Conservation (phyloP, 2,888 invertebrate genomes). For the Psococerastis gibbosa region DNA sequence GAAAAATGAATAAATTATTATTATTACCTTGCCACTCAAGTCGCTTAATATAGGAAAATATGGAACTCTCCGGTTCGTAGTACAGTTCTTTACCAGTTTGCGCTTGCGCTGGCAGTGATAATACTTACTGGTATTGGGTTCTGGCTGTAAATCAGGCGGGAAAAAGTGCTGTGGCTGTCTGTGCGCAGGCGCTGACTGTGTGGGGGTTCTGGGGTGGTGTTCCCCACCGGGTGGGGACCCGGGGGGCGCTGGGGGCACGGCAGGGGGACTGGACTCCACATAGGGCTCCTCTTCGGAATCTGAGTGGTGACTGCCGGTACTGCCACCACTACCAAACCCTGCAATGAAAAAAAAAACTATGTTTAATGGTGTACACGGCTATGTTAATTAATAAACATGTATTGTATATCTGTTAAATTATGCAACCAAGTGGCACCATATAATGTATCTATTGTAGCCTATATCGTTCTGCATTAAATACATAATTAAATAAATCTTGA, state of each 20-base stretch:
- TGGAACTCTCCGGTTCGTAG: neutral
- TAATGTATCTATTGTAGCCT: too few species aligned
- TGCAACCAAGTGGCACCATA: too few species aligned
- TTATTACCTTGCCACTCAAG: too few species aligned
- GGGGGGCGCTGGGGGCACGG: slow-evolving; percentile 21
- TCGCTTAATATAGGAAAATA: neutral
- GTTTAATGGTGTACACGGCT: too few species aligned
- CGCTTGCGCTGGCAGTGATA: too few species aligned
- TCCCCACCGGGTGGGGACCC: slow-evolving; percentile 21
- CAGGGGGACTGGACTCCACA: slow-evolving; percentile 21
- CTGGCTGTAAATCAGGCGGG: slow-evolving; percentile 53
- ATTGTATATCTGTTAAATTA: too few species aligned
- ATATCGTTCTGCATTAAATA: too few species aligned
- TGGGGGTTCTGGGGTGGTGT: slow-evolving; percentile 17
- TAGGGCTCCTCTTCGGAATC: slow-evolving; percentile 65
- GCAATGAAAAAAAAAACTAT: too few species aligned
- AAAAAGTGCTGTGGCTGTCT: slow-evolving; percentile 30
- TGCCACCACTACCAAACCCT: slow-evolving; percentile 30
- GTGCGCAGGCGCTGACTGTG: slow-evolving; percentile 30
- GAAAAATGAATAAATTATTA: too few species aligned
- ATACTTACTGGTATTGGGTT: slow-evolving; percentile 79
- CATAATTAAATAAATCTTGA: too few species aligned
- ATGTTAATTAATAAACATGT: too few species aligned
- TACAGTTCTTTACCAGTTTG: neutral
- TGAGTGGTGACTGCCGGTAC: slow-evolving; percentile 54